Base-by-base conservation (phyloP, 2,797 vertebrate species). In the Loriculus beryllinus region DNA sequence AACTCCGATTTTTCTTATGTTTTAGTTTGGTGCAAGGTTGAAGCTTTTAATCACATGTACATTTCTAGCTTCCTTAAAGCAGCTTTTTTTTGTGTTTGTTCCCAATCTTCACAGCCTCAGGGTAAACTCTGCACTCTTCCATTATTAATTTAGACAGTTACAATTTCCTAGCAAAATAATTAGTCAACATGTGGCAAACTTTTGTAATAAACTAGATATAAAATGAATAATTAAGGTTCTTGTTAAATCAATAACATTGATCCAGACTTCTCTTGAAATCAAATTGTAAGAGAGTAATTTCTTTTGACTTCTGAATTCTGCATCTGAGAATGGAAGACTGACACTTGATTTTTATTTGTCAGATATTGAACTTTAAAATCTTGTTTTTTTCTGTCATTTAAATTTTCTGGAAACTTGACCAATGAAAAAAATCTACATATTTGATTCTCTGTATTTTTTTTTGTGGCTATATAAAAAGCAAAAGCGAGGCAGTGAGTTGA, bases 151-250 rank as follows among this genome's bases (percentile, higher is more conserved):
- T 95, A 96, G 95, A 96, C 85, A 95, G 91, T 93, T 93, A 79
- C 67, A 97, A 91, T 95, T 97, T 97, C 69, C 75, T 90, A 94
- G 88, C 47, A 97, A 97, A 97, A 97, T 97, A 98, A 97, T 98
- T 97, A 97, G 96, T 90, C 78, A 95, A 88, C 91, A 79, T 93
- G 89, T 97, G 85, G 90, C 57, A 97, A 97, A 96, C 65, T 94
- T 94, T 79, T 86, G 68, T 93, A 97, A 97, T 97, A 97, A 98
- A 97, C 81, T 90, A 96, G 82, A 85, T 97, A 97, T 95, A 97
- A 97, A 97, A 97, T 97, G 95, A 97, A 98, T 97, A 98, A 97
- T 97, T 95, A 97, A 97, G 92, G 75, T 89, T 93, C 84, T 75
- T 90, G 79, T 95, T 95, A 96, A 95, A 95, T 98, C 97, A 95